Evolutionary conservation across 2,888 invertebrate genomes (phyloP).

Genomic region (Gibbula magus): DNA sequence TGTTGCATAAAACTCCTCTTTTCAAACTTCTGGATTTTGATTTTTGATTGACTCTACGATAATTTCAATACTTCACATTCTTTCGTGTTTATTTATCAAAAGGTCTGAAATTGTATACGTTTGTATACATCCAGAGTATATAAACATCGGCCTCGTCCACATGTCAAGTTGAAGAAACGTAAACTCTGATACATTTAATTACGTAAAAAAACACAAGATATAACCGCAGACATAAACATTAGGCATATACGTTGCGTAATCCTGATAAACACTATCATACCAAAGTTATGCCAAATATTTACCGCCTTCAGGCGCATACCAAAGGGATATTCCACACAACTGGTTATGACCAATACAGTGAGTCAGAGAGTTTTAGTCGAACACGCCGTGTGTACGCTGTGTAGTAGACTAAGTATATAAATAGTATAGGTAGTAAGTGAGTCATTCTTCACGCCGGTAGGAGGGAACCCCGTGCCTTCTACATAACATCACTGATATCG

Average conservation of each 20-base stretch:
- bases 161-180: too few relatives aligned
- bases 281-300: not conserved
- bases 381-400: not conserved
- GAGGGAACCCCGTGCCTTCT: not conserved
- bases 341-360: not conserved
- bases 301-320: not conserved
- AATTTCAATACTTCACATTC: too few relatives aligned
- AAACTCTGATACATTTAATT: too few relatives aligned
- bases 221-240: not conserved
- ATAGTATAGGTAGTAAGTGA: not conserved
- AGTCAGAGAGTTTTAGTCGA: not conserved
- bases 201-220: not conserved
- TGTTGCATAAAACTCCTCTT: too few relatives aligned
- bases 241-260: not conserved
- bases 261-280: not conserved
- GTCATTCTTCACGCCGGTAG: not conserved
- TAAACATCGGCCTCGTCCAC: too few relatives aligned
- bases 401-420: not conserved
- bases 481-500: too few relatives aligned
- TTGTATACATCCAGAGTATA: too few relatives aligned
- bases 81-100: too few relatives aligned
- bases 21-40: too few relatives aligned
- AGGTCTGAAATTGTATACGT: too few relatives aligned
- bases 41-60: too few relatives aligned
- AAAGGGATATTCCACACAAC: slow-evolving; percentile 4